Base-by-base conservation (phyloP, 1,140 invertebrate species). In the Aphaenogaster rudis region DNA sequence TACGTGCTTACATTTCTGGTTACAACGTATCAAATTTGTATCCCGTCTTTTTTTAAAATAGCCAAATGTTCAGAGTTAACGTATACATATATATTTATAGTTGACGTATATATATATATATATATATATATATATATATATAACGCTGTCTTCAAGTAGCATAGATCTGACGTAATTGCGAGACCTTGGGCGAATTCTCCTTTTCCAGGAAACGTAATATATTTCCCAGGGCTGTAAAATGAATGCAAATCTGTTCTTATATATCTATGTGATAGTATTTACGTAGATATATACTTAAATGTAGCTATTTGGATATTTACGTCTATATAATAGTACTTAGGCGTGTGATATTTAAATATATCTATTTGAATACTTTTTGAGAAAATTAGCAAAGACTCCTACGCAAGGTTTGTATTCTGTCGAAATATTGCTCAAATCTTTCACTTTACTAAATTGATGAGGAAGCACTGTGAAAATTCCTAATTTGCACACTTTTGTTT, bases 191-290 rank as follows among this genome's bases (percentile, higher is more conserved):
- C 9, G 63, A 77, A 17, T 78, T 36, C 8, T 92, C 69, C 8
- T 88, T 86, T 66, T 93, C 76, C 45, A 94, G 33, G 69, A 93
- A 93, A 21, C 71, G 39, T 13, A 93, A 72, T 72, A 93, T 92
- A 21, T 91, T 88, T 39, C n/a, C 39, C 0, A 94, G 15, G 52
- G 28, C 93, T 94, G 76, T 52, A 88, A 89, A 82, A 63, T 3
- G 39, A 84, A 66, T 17, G 39, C 1, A 72, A 50, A 81, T 76
- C 45, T 39, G 54, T 45, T 76, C 13, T 33, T 63, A 63, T 13
- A 57, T 28, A 21, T 21, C n/a, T 52, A 15, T 15, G 4, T 59
- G 11, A 39, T 8, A 63, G 15, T 36, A 8, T 64, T 2, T 39
- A 39, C 33, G 39, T 64, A 64, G 28, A 64, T 36, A 17, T 17